Evolutionary conservation across 2,113 vertebrate species (phyloP), one percentile per base, ranked within the genome.

Genomic region (Galemys pyrenaicus): DNA sequence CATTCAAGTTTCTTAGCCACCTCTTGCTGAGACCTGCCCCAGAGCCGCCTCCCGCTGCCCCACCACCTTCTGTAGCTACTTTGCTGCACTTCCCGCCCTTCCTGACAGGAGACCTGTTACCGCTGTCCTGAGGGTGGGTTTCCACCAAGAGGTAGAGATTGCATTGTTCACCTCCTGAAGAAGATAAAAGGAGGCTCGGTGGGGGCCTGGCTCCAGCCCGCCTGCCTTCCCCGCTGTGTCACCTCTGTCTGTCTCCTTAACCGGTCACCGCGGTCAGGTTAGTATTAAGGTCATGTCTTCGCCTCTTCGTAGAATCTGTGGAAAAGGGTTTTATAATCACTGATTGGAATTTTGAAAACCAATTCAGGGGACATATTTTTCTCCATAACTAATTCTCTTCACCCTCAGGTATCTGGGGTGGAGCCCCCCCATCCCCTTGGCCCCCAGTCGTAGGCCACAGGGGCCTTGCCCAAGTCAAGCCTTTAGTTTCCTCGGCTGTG

Each of bases 311-410:
- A 44, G 30, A 44, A 58, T 94, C 73, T 65, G 16, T 54, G 78
- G 73, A 87, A 84, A 67, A 26, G 32, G 70, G 58, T 90, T 44
- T 86, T 90, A 54, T 88, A 73, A 93, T 94, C 79, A 75, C 30
- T 70, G 30, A 44, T 44, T n/a, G 54, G 44, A 92, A 92, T 86
- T 82, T 82, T 65, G 67, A 20, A 94, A 96, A 77, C 30, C 51
- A 86, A 49, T 77, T 94, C 78, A n/a, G n/a, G 26, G 54, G 39
- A 58, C 64, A 24, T 56, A 41, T 65, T 88, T 84, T 73, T 91
- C 37, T 65, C 30, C 79, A 92, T 82, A 88, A 95, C 68, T 35
- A 81, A 73, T 62, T 49, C n/a, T 28, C 17, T 90, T 92, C 81
- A 73, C 37, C 58, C 85, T 87, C 75, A 58, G 56, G 91, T 91